Conservation (phyloP, 2,113 vertebrate genomes). For the Podarcis raffonei region DNA sequence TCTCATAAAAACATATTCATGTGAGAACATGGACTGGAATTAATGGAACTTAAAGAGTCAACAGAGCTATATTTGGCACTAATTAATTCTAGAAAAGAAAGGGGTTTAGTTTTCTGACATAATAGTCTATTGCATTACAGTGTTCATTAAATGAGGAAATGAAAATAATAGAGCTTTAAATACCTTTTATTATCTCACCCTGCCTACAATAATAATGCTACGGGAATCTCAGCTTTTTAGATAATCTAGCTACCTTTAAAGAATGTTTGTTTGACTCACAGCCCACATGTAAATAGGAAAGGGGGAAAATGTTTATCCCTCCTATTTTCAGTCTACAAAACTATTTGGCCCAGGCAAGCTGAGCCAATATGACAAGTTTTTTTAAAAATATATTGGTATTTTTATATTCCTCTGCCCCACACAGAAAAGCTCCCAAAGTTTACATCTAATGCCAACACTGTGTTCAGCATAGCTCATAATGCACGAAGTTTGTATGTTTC, state of each 20-base stretch:
- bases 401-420: neutral
- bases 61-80: neutral
- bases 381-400: neutral
- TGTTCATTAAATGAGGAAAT: conserved; percentile 18
- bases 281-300: neutral
- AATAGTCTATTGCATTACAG: conserved; percentile 3
- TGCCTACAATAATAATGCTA: neutral
- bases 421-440: neutral
- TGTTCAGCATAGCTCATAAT: neutral
- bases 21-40: neutral
- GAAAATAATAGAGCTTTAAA: neutral
- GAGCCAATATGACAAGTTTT: too few species aligned
- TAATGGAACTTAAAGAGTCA: conserved; percentile 7
- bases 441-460: neutral
- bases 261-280: neutral
- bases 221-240: neutral
- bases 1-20: conserved; percentile 14
- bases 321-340: neutral
- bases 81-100: conserved; percentile 28
- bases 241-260: neutral
- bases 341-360: neutral
- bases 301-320: neutral
- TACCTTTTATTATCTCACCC: neutral
- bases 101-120: conserved; percentile 8
- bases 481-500: neutral